Conservation (phyloP, 2,888 invertebrate species). For the Drosophila yooni region DNA sequence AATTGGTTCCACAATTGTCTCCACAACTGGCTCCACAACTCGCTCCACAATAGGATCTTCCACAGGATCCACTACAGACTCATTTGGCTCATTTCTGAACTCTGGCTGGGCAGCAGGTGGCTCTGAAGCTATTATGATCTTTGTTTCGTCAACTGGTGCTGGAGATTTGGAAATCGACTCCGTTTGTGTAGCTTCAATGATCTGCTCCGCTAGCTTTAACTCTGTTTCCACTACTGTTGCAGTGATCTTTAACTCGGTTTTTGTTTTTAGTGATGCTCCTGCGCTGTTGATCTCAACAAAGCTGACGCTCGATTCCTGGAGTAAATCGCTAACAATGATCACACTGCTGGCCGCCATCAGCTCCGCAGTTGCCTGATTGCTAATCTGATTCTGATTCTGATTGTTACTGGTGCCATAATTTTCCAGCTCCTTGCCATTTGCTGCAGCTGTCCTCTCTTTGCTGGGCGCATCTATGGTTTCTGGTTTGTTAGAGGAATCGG, state of each 20-base stretch:
- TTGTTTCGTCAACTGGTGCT: not conserved
- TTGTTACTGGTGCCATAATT: constrained; percentile 27
- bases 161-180: not conserved
- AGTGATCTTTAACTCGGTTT: not conserved
- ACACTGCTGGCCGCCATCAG: constrained; percentile 58
- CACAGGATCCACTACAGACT: not conserved
- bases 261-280: constrained; percentile 2
- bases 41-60: too few species aligned
- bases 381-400: constrained; percentile 7
- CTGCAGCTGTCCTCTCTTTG: constrained; percentile 34
- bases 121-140: not conserved
- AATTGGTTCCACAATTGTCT: not conserved
- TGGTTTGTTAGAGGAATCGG: constrained; percentile 43
- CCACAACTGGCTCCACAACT: not conserved
- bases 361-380: constrained; percentile 16
- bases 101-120: not conserved
- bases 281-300: constrained; percentile 72
- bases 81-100: not conserved
- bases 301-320: constrained; percentile 78
- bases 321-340: constrained; percentile 77
- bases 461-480: constrained; percentile 12
- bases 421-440: constrained; percentile 47
- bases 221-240: not conserved
- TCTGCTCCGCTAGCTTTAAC: not conserved
- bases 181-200: not conserved